Base-by-base conservation (phyloP, 1,140 invertebrate genomes). In the Drosophila eugracilis region DNA sequence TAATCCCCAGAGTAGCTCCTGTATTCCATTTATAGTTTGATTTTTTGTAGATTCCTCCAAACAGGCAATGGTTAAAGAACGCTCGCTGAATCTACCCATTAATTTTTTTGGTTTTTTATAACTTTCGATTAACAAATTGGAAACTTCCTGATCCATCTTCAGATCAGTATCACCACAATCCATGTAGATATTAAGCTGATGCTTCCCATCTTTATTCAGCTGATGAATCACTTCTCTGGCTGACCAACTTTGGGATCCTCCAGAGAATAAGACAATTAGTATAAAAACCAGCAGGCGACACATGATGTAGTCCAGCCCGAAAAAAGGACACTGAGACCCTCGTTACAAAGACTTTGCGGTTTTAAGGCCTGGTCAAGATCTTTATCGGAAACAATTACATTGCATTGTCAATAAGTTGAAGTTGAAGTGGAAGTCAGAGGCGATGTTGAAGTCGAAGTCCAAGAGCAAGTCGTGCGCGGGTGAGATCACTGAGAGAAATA, bases 321-420 rank as follows among this genome's bases (percentile, higher is more conserved):
- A 6, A 70, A 39, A 70, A 70, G 66, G 66, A 69, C 24, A 70
- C 66, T 70, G 50, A 19, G 21, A 30, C 41, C 42, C 52, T 15
- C 36, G 28, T 4, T 26, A 28, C 37, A 28, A 32, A 21, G 32
- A 1, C 48, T 34, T 34, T 26, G 21, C 26, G 32, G 26, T 69
- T 70, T 70, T 69, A 69, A 69, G 63, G 21, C 34, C 49, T 17
- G 41, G 48, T 19, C 39, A 57, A 36, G 70, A 73, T 72, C 39
- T 48, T 34, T 34, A 73, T 73, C 69, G 42, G 34, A 50, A 59
- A 70, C 65, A 70, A 72, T 49, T 62, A 62, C 70, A 48, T 26
- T 17, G 67, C 55, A 70, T 70, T 73, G 48, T 73, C 37, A 75
- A 54, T 67, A 66, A 42, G 15, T 66, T 39, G 6, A 53, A 17